Conservation (phyloP, 2,113 vertebrate genomes). For the Bucco capensis region DNA sequence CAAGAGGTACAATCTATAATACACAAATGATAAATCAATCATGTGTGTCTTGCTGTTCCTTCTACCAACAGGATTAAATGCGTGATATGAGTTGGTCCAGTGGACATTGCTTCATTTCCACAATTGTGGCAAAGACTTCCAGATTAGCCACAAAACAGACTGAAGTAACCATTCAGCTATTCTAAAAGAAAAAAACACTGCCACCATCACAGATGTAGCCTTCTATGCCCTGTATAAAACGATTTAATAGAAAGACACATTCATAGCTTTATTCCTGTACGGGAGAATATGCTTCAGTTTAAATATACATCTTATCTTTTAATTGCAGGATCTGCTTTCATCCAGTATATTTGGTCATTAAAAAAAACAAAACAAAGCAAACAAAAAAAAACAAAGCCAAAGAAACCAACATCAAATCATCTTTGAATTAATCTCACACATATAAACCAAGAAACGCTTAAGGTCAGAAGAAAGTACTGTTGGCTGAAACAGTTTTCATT, state of each 20-base stretch:
- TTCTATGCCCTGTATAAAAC: not conserved
- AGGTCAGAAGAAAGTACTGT: not conserved
- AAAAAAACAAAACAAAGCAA: not conserved
- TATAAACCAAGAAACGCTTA: not conserved
- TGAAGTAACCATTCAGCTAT: not conserved
- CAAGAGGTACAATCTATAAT: not conserved
- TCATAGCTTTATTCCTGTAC: not conserved
- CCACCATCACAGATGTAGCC: not conserved
- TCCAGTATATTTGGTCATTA: not conserved
- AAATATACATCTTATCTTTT: not conserved
- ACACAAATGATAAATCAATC: not conserved
- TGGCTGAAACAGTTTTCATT: not conserved
- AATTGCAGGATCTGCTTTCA: not conserved
- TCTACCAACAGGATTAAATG: not conserved
- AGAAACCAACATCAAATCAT: not conserved
- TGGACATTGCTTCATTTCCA: not conserved
- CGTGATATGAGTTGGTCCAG: not conserved
- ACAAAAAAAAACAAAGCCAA: not conserved
- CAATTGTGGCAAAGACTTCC: not conserved
- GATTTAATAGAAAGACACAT: not conserved
- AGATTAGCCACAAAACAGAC: not conserved
- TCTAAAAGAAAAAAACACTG: not conserved
- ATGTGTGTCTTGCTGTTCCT: fast-evolving
- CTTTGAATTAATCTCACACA: not conserved
- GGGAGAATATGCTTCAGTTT: not conserved